Base-by-base conservation (phyloP, 2,113 vertebrate species). In the Oceanodroma tethys region DNA sequence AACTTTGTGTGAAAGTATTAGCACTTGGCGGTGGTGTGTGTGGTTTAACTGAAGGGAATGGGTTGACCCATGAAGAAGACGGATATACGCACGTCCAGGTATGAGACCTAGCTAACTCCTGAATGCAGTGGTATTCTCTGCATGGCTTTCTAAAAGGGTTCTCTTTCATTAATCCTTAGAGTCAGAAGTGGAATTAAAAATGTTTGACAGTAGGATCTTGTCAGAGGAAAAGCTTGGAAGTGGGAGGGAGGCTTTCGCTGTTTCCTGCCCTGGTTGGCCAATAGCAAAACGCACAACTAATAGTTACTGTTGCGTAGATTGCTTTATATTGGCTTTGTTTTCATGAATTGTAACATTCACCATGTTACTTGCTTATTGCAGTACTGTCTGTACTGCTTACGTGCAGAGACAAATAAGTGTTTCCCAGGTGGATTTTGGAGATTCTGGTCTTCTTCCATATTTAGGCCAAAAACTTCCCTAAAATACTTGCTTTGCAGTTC, bases 31-130 rank as follows among this genome's bases (percentile, higher is more conserved):
- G n/a, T 17, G 47, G 1, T 34, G 29, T 9, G 21, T 40, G 36
- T 13, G 17, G 11, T n/a, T 25, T 15, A 38, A 48, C 15, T 18
- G 65, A 20, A 34, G 11, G 45, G 32, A 70, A 17, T 11, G 29
- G 29, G 16, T 23, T 53, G 60, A 32, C 23, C 66, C 20, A 0
- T 23, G 29, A 36, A 27, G 60, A 53, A 43, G 22, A 30, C 2
- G 3, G 20, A n/a, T 6, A 0, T 16, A 4, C 9, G 0, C 3
- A 1, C 17, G 25, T 34, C 53, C 42, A 42, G 36, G 34, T 52
- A 17, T 0, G 5, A 81, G 56, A 34, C n/a, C 43, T 15, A 16
- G 15, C 32, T 25, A 8, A 15, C 20, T 43, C 65, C 20, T 48
- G 36, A 47, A 32, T 1, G 2, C 21, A 22, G 34, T 16, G 38